Base-by-base conservation (phyloP, 1,140 invertebrate genomes). In the Atopsyche davidsoni region DNA sequence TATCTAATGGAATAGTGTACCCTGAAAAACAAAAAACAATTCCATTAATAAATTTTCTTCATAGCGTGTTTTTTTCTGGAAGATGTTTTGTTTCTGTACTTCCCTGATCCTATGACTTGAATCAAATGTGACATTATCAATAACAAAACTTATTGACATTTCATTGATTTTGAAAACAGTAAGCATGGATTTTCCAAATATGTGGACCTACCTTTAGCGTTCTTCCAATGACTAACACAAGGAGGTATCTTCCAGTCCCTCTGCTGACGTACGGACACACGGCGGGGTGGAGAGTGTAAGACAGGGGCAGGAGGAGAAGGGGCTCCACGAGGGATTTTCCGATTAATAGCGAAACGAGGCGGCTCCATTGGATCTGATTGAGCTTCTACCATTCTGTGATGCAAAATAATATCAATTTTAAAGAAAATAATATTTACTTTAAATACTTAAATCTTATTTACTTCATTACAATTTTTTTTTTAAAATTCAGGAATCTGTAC, bases 191-290 rank as follows among this genome's bases (percentile, higher is more conserved):
- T 7, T 28, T 28, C n/a, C 25, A 28, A n/a, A 7, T n/a, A 7
- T 28, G n/a, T 6, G 16, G n/a, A 4, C 11, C 22, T 55, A 71
- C 80, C 92, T 79, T 93, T 98, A 2, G 95, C 90, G 67, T 99
- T 99, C 71, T 99, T 99, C 96, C 96, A 99, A 64, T 99, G 99
- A 10, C 92, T 96, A 55, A 99, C 97, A 64, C 96, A 99, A 0
- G 97, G 97, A 13, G 97, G 97, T 60, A 99, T 98, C 73, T 98
- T 98, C 97, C 97, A 99, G 70, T 99, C 96, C 55, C 96, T 89
- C 66, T 99, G 96, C 68, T 99, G 96, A 69, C 98, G 97, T 0
- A 96, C 94, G 3, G 96, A 97, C 0, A 96, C 90, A 68, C 98
- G 92, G 48, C 96, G 79, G 0, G 96, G 96, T 0, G 97, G 97